Evolutionary conservation across 2,113 vertebrate genomes (phyloP), one percentile per base, ranked within the genome.

Genomic region (Mixornis gularis): DNA sequence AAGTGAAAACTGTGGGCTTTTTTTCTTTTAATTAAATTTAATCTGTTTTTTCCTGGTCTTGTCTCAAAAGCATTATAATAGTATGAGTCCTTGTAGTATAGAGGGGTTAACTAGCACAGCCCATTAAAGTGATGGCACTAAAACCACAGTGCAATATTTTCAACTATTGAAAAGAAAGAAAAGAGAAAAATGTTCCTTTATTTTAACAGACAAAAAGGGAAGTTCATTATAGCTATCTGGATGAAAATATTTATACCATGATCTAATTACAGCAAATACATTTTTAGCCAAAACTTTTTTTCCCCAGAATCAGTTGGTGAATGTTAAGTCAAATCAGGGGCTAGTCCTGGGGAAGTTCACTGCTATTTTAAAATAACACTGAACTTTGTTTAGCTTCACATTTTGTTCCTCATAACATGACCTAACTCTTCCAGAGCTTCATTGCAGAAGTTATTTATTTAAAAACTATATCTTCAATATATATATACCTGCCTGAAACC

Each of bases 271-370:
- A 77, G 3, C 3, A 79, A 68, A 55, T 38, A 41, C 1, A 22
- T 11, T 64, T 73, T 51, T 55, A 63, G 40, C 5, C 25, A 60
- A 58, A 44, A 2, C 5, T 7, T 27, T 30, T 48, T 58, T 18
- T 13, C 13, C 11, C 5, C 3, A 25, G 34, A 69, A 18, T 56
- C 7, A 10, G 3, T 43, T 51, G 8, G 44, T 43, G 58, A 56
- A 16, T 1, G 5, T 53, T 48, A 46, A 49, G 1, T n/a, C 5
- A 62, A 46, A 49, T 36, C 56, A 55, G 3, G 3, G 13, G 3
- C 6, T 68, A 59, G 13, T 62, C 59, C 22, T 46, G 26, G 9
- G 7, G 5, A 79, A 73, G 24, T 24, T 11, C 18, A 17, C 8
- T 59, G 6, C 3, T 71, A 15, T 48, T 71, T 91, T 17, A 49